These are phyloP conservation scores for Syngnathus floridae DNA, from an alignment of 2,113 vertebrate genomes.

Conservation along the genomic window DNA sequence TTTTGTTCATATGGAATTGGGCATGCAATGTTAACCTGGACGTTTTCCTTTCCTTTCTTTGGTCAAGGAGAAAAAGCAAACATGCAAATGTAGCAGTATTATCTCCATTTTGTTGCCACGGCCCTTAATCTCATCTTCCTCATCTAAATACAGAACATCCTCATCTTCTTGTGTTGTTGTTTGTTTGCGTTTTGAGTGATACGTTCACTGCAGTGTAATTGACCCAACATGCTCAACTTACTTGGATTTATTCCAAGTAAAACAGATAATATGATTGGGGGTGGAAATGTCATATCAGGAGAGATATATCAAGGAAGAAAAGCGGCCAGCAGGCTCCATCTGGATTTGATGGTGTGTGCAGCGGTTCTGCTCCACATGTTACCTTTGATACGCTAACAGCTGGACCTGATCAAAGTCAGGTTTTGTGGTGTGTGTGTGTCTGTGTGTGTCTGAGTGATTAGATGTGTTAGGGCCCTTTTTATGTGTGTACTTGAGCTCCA, in stretches of 20 bases:
- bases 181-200: neutral
- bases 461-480: conserved; percentile 43
- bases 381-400: conserved; percentile 62
- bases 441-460: conserved; percentile 20
- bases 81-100: too few species aligned
- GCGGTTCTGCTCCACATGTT: conserved; percentile 53
- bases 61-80: too few species aligned
- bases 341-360: conserved; percentile 59
- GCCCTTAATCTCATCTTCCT: too few species aligned
- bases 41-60: too few species aligned
- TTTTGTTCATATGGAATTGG: too few species aligned
- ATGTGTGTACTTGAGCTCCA: conserved; percentile 56
- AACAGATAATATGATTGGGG: neutral
- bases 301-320: conserved; percentile 30
- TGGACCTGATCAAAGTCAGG: conserved; percentile 55
- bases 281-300: neutral
- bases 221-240: neutral
- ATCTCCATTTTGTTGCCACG: neutral
- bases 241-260: neutral
- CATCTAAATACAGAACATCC: neutral
- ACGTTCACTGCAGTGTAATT: neutral
- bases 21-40: too few species aligned
- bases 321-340: conserved; percentile 44
- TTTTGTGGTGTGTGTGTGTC: conserved; percentile 42
- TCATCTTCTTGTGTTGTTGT: neutral